phyloP scores from a whole-genome alignment of 2,113 vertebrate species.

The Microtus ochrogaster region DNA sequence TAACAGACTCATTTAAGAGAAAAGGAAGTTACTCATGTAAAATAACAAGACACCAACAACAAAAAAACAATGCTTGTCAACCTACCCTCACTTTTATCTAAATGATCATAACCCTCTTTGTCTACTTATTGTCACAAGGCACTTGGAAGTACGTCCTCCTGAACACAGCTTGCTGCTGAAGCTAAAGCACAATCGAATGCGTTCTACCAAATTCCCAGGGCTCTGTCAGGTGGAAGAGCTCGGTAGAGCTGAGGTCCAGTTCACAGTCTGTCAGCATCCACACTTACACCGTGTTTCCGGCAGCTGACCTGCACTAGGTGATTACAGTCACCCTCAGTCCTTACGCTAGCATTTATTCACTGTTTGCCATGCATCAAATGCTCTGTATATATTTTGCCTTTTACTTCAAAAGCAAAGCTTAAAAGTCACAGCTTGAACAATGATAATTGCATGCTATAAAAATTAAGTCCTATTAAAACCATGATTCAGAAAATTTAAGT shows the following conservation, averaged over 20 bases:
- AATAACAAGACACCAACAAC: not conserved
- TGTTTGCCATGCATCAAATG: not conserved
- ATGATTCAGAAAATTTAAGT: slow-evolving; percentile 44
- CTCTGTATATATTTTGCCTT: not conserved
- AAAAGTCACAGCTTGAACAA: slow-evolving; percentile 6
- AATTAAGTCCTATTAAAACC: slow-evolving; percentile 35
- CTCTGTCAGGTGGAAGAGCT: not conserved
- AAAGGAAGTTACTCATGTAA: not conserved
- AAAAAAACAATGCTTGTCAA: not conserved
- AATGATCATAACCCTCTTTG: not conserved
- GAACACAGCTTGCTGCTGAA: slow-evolving; percentile 17
- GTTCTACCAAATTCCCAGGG: not conserved
- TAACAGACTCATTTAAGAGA: not conserved
- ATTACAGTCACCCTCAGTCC: not conserved
- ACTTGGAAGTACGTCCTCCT: not conserved
- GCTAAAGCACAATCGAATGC: slow-evolving; percentile 1
- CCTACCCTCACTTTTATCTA: not conserved
- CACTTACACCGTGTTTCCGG: slow-evolving; percentile 41
- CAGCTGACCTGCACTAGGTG: not conserved
- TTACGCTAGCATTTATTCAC: not conserved
- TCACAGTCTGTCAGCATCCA: slow-evolving; percentile 62
- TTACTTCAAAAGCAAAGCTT: slow-evolving; percentile 35
- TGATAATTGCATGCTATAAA: not conserved
- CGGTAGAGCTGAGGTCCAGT: slow-evolving; percentile 42
- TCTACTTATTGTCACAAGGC: not conserved